Percentiles rank a stretch among this genome's conserved stretches.
Evolutionary conservation across 2,888 invertebrate genomes (phyloP).

Genomic region (Agrenia bidenticulata): DNA sequence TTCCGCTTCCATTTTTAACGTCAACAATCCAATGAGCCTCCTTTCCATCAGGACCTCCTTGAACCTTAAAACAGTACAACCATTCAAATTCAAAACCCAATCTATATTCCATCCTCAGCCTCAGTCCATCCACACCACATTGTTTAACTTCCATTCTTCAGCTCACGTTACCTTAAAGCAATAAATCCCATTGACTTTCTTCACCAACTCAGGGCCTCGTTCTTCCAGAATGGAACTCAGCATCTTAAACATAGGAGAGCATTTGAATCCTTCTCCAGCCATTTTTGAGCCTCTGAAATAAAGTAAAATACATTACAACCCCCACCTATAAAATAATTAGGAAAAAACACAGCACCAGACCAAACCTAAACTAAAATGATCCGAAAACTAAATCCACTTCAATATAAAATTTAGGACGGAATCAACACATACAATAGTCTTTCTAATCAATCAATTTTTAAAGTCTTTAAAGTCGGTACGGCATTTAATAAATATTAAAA

Average conservation of each 20-base stretch:
- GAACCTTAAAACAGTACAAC: conserved; percentile 35
- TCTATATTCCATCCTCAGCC: too few species aligned
- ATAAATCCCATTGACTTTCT: conserved; percentile 82
- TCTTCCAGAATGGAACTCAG: conserved; percentile 77
- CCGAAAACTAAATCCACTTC: too few species aligned
- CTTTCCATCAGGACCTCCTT: conserved; percentile 68
- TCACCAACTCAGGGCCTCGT: conserved; percentile 78
- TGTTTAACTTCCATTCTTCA: too few species aligned
- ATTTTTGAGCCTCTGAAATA: conserved; percentile 38
- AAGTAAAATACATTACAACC: conserved; percentile 28
- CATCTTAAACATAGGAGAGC: conserved; percentile 75
- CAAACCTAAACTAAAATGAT: too few species aligned
- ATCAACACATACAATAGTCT: too few species aligned
- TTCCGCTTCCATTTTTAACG: conserved; percentile 85
- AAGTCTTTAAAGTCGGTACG: too few species aligned
- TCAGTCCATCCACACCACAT: too few species aligned
- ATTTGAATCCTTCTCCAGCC: conserved; percentile 66
- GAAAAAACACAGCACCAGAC: too few species aligned
- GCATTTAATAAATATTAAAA: too few species aligned
- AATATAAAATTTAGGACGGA: too few species aligned
- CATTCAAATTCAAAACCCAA: conserved; percentile 1
- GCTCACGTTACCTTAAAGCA: conserved; percentile 88
- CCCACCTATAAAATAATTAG: too few species aligned
- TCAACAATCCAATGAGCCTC: conserved; percentile 91
- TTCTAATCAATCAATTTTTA: too few species aligned